Base-by-base conservation (phyloP, 2,113 vertebrate species). In the Carollia perspicillata region DNA sequence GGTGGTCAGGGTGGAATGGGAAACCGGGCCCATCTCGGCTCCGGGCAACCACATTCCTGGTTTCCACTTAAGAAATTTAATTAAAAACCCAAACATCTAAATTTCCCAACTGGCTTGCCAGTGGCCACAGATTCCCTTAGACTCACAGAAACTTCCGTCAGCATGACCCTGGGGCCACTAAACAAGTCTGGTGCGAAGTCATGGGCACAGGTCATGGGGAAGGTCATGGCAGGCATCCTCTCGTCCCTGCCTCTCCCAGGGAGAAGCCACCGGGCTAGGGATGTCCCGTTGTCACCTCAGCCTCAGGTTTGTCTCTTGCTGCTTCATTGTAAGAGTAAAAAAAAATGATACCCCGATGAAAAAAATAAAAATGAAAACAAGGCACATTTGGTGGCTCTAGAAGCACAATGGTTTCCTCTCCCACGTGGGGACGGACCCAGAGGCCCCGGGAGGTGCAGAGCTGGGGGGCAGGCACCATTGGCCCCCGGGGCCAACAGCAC, bases 1-100 rank as follows among this genome's bases (percentile, higher is more conserved):
- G 1, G 72, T 3, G 89, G 86, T 69, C 68, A 40, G 79, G 40
- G 40, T 4, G 35, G 89, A 71, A 37, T 0, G 44, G 55, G 66
- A 37, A 35, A 4, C 65, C 6, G 11, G 42, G 83, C 16, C 53
- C 49, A 8, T 0, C n/a, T 44, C 37, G 0, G 44, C 49, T 47
- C 49, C 78, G 93, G 95, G 78, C 84, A 94, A 96, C 96, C 97
- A 47, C 93, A 95, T 40, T 65, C 95, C 92, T 33, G 23, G 47
- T 69, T 84, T 87, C 93, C 87, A 93, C 95, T 90, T 71, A 2
- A 47, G 90, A 97, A 95, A 96, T 60, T 79, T 92, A 96, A 97
- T 96, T 85, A 96, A 95, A 94, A 85, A 78, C 66, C 87, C 75
- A 93, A 97, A 97, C 33, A 92, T 75, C 93, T 75, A 35, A 49